Conservation (phyloP, 2,113 vertebrate genomes). For the Candoia aspera region DNA sequence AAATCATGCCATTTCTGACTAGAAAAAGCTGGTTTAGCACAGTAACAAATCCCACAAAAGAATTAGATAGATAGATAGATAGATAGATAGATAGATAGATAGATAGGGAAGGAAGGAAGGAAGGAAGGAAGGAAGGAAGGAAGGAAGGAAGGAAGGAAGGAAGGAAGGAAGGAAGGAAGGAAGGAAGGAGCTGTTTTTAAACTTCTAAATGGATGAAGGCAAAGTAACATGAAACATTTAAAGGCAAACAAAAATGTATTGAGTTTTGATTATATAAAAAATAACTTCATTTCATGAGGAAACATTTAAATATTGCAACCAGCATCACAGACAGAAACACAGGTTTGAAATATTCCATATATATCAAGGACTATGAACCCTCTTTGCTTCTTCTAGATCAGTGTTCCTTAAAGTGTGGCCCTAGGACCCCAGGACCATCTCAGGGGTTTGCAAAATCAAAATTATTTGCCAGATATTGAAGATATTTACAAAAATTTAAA, state of each 20-base stretch:
- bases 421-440: not conserved
- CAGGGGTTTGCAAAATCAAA: not conserved
- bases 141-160: too few relatives aligned
- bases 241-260: slow-evolving; percentile 15
- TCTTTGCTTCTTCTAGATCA: not conserved
- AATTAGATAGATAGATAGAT: too few relatives aligned
- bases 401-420: not conserved
- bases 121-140: too few relatives aligned
- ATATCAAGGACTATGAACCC: slow-evolving; percentile 4
- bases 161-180: slow-evolving; percentile 33
- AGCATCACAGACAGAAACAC: not conserved
- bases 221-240: slow-evolving; percentile 34
- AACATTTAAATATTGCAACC: slow-evolving; percentile 12
- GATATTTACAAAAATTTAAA: not conserved
- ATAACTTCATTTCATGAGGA: not conserved
- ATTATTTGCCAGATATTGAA: not conserved
- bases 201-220: slow-evolving; percentile 9
- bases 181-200: not conserved
- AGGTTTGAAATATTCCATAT: not conserved
- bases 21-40: not conserved
- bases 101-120: too few relatives aligned
- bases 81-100: too few relatives aligned
- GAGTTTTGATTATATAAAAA: slow-evolving; percentile 39
- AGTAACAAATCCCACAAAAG: not conserved
- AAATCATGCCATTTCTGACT: not conserved